Evolutionary conservation across 1,140 invertebrate genomes (phyloP), one percentile per base, ranked within the genome.

Genomic region (Parasteatoda tepidariorum): DNA sequence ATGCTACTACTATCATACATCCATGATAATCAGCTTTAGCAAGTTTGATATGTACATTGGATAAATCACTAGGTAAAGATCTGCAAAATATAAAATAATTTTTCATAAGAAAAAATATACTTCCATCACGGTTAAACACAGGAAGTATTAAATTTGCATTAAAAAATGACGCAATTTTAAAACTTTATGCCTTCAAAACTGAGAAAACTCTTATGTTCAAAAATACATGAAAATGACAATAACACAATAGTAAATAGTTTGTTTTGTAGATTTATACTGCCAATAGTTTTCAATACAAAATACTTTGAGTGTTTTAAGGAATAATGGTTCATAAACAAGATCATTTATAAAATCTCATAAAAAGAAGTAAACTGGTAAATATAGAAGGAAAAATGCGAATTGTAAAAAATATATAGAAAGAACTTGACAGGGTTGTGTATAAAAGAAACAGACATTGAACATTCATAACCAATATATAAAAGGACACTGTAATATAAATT

Each of bases 11-110:
- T 24, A 95, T 78, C 81, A 90, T 89, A 62, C 92, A 93, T 3
- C 95, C 95, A 89, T 96, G 94, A 87, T 93, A 93, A 89, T 97
- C 95, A 30, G 94, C 92, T 89, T 93, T 94, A 30, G 94, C 91
- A n/a, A 96, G 86, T 59, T 90, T 91, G 86, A 90, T 90, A 86
- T 91, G 92, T 81, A 93, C 61, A 93, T 92, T 92, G 92, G 93
- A 74, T 89, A 67, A 71, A 68, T 85, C 70, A 66, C 74, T 48
- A 24, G 84, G 75, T 48, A 67, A 30, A 54, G 78, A 71, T 61
- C 28, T 84, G n/a, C 5, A 61, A 33, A 64, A 18, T 28, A 18
- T n/a, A 24, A 24, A 41, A 24, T n/a, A 68, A 28, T 18, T 18
- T 31, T 30, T 18, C 24, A 31, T 31, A 18, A 2, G 11, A 26